Evolutionary conservation across 2,797 vertebrate species (phyloP), one percentile per base, ranked within the genome.

Genomic region (Sebastes nivosus): DNA sequence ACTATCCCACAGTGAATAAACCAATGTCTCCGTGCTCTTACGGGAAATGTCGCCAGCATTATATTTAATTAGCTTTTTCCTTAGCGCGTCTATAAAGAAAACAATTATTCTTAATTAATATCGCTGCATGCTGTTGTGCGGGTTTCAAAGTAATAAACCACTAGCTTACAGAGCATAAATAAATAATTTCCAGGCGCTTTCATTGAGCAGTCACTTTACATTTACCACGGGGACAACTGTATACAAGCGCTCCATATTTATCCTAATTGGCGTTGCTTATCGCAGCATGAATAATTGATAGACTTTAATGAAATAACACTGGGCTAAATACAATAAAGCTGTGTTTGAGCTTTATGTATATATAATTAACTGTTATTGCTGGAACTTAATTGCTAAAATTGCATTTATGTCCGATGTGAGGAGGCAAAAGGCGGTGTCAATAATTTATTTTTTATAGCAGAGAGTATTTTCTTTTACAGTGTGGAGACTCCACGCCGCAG

Each of bases 61-160:
- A 75, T 89, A 89, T 94, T 93, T 95, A 95, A 95, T 95, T 94
- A 95, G 91, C 89, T 90, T 89, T 88, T 88, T 36, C 86, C 83
- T 84, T 87, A 79, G 88, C 25, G 77, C 75, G 57, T 83, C 89
- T 89, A 82, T 92, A 89, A 94, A 93, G 92, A 91, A 94, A 93
- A 94, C 93, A 95, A 94, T 95, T 93, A 94, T 92, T 93, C 93
- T 95, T 95, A 94, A 95, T 95, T 95, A 95, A 94, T 95, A 91
- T 64, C 11, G 69, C 79, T 83, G 87, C 82, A 72, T 77, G 89
- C 83, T 74, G 87, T 87, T 18, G 87, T 84, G 87, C 68, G 84
- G 87, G 87, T 86, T 94, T 88, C 79, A 85, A 87, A 92, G 88
- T 89, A 94, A 93, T 94, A 94, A 94, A 90, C 30, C 77, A 52